Evolutionary conservation across 2,113 vertebrate species (phyloP).

Genomic region (Urocynchramus pylzowi): DNA sequence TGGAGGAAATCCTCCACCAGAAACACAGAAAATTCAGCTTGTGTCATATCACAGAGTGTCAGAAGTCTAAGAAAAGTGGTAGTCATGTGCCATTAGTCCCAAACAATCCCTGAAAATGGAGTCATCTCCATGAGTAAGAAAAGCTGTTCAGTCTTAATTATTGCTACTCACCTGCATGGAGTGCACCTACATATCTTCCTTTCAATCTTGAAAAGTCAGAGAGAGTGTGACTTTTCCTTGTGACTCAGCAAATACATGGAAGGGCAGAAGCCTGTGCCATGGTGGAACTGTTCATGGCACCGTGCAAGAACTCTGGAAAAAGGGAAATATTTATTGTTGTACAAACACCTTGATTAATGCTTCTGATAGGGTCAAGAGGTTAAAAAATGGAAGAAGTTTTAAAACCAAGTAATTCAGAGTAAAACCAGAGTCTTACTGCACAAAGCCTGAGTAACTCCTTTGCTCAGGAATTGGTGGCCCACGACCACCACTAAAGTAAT

Average conservation of each 20-base stretch:
- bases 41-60: background rate
- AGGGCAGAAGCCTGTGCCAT: background rate
- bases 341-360: background rate
- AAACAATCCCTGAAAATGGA: conserved; percentile 14
- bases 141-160: background rate
- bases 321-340: background rate
- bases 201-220: background rate
- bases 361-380: background rate
- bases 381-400: background rate
- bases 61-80: background rate
- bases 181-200: background rate
- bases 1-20: background rate
- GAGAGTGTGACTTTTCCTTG: background rate
- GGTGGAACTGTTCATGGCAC: background rate
- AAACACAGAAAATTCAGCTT: background rate
- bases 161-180: background rate
- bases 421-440: background rate
- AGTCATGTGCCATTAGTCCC: background rate
- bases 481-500: background rate
- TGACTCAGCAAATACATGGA: background rate
- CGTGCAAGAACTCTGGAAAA: background rate
- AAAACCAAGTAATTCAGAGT: background rate
- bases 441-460: background rate
- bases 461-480: background rate
- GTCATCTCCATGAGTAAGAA: background rate